These are phyloP conservation scores for Carabus problematicus DNA, from an alignment of 2,888 invertebrate species.

Conservation along the genomic window DNA sequence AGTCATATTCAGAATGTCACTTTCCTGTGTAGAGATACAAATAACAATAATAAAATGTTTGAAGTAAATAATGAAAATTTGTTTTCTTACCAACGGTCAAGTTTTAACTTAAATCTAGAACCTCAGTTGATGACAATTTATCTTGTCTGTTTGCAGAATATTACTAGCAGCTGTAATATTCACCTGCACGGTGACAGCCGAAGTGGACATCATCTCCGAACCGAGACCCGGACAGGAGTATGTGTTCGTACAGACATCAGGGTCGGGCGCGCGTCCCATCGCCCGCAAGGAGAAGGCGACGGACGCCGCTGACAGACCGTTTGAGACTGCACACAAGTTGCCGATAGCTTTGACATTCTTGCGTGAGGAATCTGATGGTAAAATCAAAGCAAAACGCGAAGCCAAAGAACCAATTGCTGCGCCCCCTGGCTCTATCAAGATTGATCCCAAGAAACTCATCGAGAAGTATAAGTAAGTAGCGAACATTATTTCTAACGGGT, in stretches of 20 bases:
- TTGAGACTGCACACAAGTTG: slow-evolving; percentile 78
- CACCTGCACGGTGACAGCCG: slow-evolving; percentile 50
- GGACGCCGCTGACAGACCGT: slow-evolving; percentile 56
- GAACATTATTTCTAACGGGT: no score
- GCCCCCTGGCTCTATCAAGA: slow-evolving; percentile 57
- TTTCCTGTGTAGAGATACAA: no score
- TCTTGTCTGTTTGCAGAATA: slow-evolving; percentile 51
- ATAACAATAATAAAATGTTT: neutral
- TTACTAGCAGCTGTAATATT: slow-evolving; percentile 46
- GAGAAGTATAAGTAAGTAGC: slow-evolving; percentile 51
- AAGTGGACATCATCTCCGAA: slow-evolving; percentile 69
- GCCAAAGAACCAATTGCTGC: slow-evolving; percentile 52
- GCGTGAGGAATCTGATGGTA: slow-evolving; percentile 49
- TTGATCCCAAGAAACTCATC: slow-evolving; percentile 54
- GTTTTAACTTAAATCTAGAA: no score
- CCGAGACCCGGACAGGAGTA: slow-evolving; percentile 72
- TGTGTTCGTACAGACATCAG: slow-evolving; percentile 66
- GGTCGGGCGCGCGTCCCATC: slow-evolving; percentile 54
- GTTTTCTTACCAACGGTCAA: neutral
- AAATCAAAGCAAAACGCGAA: slow-evolving; percentile 15
- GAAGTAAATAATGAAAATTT: neutral
- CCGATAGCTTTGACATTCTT: slow-evolving; percentile 60
- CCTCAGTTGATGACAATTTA: slow-evolving; percentile 10
- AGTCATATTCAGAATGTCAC: no score
- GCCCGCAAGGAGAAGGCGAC: slow-evolving; percentile 52